Conservation (phyloP, 2,888 invertebrate species). For the Leucoptera coffeella region DNA sequence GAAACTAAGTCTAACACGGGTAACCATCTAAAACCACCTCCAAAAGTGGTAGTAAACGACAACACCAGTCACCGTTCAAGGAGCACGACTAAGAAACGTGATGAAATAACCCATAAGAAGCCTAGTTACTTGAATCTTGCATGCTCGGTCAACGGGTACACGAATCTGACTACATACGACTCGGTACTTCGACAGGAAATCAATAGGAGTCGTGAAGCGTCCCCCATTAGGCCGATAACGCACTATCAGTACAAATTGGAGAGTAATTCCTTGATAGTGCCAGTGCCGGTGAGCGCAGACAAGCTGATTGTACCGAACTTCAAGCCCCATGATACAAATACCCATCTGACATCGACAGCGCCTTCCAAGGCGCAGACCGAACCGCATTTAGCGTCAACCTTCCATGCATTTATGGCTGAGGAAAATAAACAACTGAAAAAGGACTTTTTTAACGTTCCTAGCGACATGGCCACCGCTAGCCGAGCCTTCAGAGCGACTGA, state of each 20-base stretch:
- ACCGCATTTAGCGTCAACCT: constrained; percentile 29
- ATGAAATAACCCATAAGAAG: constrained; percentile 55
- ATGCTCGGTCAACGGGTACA: constrained; percentile 87
- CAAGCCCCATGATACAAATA: constrained; percentile 38
- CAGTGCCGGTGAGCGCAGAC: constrained; percentile 40
- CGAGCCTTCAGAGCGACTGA: constrained; percentile 32
- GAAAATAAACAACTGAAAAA: constrained; percentile 43
- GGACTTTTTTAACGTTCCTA: constrained; percentile 42
- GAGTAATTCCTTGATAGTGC: constrained; percentile 35
- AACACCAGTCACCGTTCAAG: constrained; percentile 33
- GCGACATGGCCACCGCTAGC: constrained; percentile 37
- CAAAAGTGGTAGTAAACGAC: constrained; percentile 23
- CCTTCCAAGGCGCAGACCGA: constrained; percentile 48
- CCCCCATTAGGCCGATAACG: constrained; percentile 59
- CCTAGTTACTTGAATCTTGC: constrained; percentile 86
- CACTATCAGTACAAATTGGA: constrained; percentile 41
- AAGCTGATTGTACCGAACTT: constrained; percentile 53
- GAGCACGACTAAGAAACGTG: constrained; percentile 30
- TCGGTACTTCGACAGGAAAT: constrained; percentile 71
- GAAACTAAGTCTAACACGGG: constrained; percentile 11
- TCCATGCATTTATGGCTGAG: constrained; percentile 41
- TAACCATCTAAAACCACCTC: constrained; percentile 33
- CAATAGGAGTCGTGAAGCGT: constrained; percentile 65
- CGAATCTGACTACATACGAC: constrained; percentile 80
- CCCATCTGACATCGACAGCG: constrained; percentile 43